A percentile compares a stretch with the other conserved stretches of the same genome.
Conservation (phyloP, 2,113 vertebrate genomes). For the Apteryx owenii region DNA sequence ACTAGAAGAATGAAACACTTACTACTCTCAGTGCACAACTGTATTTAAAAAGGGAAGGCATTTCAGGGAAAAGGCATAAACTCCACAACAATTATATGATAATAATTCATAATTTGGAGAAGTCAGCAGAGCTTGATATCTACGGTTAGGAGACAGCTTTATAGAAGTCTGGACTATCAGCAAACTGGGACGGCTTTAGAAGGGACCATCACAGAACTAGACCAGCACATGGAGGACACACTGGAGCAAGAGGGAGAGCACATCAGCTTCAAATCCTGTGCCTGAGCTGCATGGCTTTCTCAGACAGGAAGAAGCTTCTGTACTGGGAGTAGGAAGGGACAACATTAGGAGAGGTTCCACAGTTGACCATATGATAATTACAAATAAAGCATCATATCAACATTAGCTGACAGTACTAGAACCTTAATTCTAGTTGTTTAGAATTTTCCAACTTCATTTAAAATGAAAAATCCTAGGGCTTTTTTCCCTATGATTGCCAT, state of each 20-base stretch:
- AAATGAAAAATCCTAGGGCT: not conserved
- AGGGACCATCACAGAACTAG: slow-evolving; percentile 85
- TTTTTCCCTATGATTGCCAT: not conserved
- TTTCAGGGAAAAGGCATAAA: slow-evolving; percentile 29
- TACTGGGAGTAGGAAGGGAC: not conserved
- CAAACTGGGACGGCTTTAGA: slow-evolving; percentile 54
- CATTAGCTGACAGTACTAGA: not conserved
- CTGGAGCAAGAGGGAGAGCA: slow-evolving; percentile 11
- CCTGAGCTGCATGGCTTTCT: not conserved
- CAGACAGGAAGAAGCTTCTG: slow-evolving; percentile 40
- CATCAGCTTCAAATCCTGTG: not conserved
- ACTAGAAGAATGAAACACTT: not conserved
- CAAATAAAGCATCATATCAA: not conserved
- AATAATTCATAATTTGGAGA: not conserved
- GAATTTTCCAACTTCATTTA: not conserved
- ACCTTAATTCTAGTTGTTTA: not conserved
- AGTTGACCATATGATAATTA: not conserved
- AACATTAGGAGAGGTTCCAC: not conserved
- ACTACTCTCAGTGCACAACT: not conserved
- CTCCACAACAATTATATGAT: not conserved
- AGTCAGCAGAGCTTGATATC: not conserved
- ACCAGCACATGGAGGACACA: slow-evolving; percentile 65
- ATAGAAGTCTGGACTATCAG: not conserved
- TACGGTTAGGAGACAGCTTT: not conserved
- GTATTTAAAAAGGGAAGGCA: not conserved